Evolutionary conservation across 1,140 invertebrate genomes (phyloP).

Genomic region (Drosophila watanabei): DNA sequence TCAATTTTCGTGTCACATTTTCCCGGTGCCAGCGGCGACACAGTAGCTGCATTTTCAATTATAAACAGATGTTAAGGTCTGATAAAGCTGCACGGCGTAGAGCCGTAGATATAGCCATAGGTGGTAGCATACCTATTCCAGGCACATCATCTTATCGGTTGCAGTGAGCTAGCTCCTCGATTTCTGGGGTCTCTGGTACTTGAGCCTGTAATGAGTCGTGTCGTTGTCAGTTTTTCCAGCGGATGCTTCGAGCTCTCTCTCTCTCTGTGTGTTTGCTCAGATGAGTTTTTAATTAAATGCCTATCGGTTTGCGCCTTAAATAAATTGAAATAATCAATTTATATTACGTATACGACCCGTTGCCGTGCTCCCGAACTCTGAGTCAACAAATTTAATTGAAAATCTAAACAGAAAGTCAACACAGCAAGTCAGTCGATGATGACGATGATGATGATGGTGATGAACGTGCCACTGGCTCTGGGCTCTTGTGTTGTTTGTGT

Average conservation of each 20-base stretch:
- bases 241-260: constrained; percentile 2
- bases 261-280: constrained; percentile 66
- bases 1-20: constrained; percentile 78
- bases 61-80: constrained; percentile 84
- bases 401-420: constrained; percentile 85
- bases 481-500: constrained; percentile 69
- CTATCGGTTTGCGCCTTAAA: constrained; percentile 81
- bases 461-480: constrained; percentile 51
- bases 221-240: constrained; percentile 28
- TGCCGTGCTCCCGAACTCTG: constrained; percentile 32
- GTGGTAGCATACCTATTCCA: neutral
- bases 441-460: constrained; percentile 30
- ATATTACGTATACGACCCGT: constrained; percentile 75
- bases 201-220: constrained; percentile 83
- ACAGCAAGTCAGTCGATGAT: constrained; percentile 46
- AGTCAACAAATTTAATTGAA: constrained; percentile 85
- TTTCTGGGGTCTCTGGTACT: constrained; percentile 57
- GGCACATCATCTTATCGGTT: constrained; percentile 38
- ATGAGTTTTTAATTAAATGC: constrained; percentile 84
- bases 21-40: constrained; percentile 37
- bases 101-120: constrained; percentile 24
- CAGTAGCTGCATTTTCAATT: constrained; percentile 85
- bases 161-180: constrained; percentile 18
- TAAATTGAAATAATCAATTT: constrained; percentile 84
- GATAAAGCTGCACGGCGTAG: constrained; percentile 54